phyloP scores from a whole-genome alignment of 2,888 invertebrate species.

The Troilus luridus region DNA sequence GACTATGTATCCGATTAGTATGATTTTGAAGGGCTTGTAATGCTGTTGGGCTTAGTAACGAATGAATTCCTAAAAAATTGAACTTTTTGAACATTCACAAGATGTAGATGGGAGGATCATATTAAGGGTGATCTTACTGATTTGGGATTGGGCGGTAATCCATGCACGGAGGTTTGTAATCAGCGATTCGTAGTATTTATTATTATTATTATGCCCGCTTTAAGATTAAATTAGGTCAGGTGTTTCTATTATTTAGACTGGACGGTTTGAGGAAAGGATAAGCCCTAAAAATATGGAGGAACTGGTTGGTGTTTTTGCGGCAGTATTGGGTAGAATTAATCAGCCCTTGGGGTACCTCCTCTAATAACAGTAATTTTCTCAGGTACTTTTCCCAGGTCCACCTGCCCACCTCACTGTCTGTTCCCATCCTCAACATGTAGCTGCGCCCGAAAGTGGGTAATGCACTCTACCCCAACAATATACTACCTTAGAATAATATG shows the following conservation, averaged over 20 bases:
- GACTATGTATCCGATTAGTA: too few relatives aligned
- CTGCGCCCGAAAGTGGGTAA: background rate
- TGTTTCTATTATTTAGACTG: background rate
- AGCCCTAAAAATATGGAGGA: slow-evolving; percentile 28
- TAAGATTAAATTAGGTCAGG: background rate
- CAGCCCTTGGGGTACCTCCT: background rate
- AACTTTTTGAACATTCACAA: too few relatives aligned
- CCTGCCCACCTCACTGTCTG: slow-evolving; percentile 5
- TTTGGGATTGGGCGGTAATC: too few relatives aligned
- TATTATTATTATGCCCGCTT: background rate
- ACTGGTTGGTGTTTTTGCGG: slow-evolving; percentile 11
- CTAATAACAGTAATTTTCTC: slow-evolving; percentile 40
- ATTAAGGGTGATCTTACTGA: too few relatives aligned
- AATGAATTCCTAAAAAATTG: too few relatives aligned
- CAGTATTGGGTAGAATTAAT: slow-evolving; percentile 20
- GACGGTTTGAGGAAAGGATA: background rate
- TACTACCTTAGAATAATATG: too few relatives aligned
- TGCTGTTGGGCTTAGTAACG: too few relatives aligned
- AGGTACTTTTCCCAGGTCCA: slow-evolving; percentile 23
- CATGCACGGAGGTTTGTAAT: too few relatives aligned
- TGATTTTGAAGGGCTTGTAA: too few relatives aligned
- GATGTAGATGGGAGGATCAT: too few relatives aligned
- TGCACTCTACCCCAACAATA: background rate
- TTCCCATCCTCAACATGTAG: background rate
- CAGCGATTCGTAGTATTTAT: too few relatives aligned